These are phyloP conservation scores for Pharmacophagus antenor DNA, from an alignment of 2,888 invertebrate species.

Conservation along the genomic window DNA sequence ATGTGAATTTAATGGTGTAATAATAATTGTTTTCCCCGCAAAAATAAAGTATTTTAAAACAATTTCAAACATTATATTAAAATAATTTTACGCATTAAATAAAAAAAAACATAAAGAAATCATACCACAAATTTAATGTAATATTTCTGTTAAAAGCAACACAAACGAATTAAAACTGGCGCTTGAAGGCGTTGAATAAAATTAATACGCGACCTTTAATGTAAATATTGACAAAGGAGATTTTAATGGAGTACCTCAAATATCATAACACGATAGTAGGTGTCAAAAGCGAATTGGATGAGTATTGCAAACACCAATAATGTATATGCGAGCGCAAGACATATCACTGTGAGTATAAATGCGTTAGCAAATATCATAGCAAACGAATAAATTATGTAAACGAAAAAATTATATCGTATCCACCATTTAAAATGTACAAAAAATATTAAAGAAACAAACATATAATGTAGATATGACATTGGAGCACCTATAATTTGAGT, in stretches of 20 bases:
- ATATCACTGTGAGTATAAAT: slow-evolving; percentile 32
- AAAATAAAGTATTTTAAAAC: no score
- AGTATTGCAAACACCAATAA: slow-evolving; percentile 62
- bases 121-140: no score
- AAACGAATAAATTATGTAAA: slow-evolving; percentile 36
- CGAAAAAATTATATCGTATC: slow-evolving; percentile 19
- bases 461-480: slow-evolving; percentile 6
- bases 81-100: no score
- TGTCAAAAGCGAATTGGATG: slow-evolving; percentile 61
- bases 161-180: neutral
- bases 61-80: no score
- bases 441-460: slow-evolving; percentile 9
- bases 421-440: slow-evolving; percentile 19
- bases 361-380: slow-evolving; percentile 40
- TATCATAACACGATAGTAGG: slow-evolving; percentile 45
- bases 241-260: slow-evolving; percentile 35
- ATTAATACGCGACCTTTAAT: slow-evolving; percentile 29
- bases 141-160: slow-evolving; percentile 15
- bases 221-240: slow-evolving; percentile 32
- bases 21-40: no score
- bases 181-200: slow-evolving; percentile 16
- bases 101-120: no score
- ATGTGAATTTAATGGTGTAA: no score
- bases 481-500: slow-evolving; percentile 24
- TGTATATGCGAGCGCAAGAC: slow-evolving; percentile 32